A percentile compares a stretch with the other conserved stretches of the same genome.
Evolutionary conservation across 92 coral and sea anemone genomes (phyloP).

Genomic region (Palythoa heliodiscus): DNA sequence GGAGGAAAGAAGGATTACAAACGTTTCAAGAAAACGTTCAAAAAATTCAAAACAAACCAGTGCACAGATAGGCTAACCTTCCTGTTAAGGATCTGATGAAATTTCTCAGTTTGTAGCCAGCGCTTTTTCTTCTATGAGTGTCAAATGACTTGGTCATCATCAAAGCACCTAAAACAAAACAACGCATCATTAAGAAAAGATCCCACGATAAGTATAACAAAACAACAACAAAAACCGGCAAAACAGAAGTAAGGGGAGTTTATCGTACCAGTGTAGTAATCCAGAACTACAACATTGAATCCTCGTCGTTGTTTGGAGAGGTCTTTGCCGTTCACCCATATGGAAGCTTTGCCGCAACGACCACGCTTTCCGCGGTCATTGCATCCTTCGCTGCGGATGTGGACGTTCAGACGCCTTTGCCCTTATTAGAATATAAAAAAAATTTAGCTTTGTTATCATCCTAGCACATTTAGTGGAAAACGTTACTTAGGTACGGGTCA

Average conservation of each 20-base stretch:
- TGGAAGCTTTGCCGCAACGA: slow-evolving; percentile 26
- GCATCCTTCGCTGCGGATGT: slow-evolving; percentile 38
- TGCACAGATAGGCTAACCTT: background rate
- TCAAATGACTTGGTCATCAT: slow-evolving; percentile 27
- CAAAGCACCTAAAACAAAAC: background rate
- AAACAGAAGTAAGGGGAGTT: background rate
- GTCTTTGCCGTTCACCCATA: slow-evolving; percentile 32
- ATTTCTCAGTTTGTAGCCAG: slow-evolving; percentile 3
- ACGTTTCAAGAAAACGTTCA: no score
- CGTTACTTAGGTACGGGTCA: no score
- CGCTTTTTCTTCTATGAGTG: background rate
- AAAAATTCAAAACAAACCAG: background rate
- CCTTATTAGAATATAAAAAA: background rate
- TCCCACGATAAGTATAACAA: background rate
- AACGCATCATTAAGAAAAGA: background rate
- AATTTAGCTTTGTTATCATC: no score
- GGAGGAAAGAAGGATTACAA: background rate
- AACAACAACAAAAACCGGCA: background rate
- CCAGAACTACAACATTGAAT: slow-evolving; percentile 25
- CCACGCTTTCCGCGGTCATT: slow-evolving; percentile 18
- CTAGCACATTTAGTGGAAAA: background rate
- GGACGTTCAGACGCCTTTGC: slow-evolving; percentile 26
- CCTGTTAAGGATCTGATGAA: slow-evolving; percentile 13
- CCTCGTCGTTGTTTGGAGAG: slow-evolving; percentile 13
- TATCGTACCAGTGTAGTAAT: slow-evolving; percentile 10